Conservation (phyloP, 1,140 invertebrate genomes). For the Drosophila melanica region DNA sequence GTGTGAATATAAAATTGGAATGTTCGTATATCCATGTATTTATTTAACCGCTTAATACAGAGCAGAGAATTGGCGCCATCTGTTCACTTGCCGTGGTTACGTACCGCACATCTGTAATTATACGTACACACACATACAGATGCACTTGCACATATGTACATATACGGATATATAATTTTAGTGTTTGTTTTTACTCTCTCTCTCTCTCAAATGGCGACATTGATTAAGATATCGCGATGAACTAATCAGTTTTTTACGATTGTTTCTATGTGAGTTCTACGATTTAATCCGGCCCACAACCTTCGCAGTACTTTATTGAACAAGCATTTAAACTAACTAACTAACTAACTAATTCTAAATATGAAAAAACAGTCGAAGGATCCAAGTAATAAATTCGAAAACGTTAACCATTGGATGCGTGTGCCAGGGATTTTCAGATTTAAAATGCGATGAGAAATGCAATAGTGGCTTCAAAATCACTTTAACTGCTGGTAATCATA, state of each 20-base stretch:
- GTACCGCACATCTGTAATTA: constrained; percentile 57
- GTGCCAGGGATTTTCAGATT: constrained; percentile 15
- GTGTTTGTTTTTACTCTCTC: too few species aligned
- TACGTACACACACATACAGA: constrained; percentile 13
- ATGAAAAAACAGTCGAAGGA: too few species aligned
- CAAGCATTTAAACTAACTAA: too few species aligned
- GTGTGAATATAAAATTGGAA: constrained; percentile 61
- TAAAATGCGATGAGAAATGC: constrained; percentile 5
- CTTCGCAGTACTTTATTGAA: too few species aligned
- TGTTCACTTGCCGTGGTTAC: constrained; percentile 63
- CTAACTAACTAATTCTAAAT: too few species aligned
- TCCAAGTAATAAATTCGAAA: not conserved
- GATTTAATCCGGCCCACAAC: too few species aligned
- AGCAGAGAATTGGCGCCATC: constrained; percentile 70
- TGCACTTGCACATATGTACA: constrained; percentile 10
- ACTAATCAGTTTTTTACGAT: too few species aligned
- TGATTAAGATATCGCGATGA: too few species aligned
- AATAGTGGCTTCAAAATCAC: constrained; percentile 59
- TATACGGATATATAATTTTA: not conserved
- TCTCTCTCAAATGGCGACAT: too few species aligned
- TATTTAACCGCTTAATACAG: constrained; percentile 71
- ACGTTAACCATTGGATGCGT: constrained; percentile 20
- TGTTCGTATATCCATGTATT: constrained; percentile 61
- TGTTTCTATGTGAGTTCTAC: not conserved
- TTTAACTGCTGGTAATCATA: constrained; percentile 80